Percentiles rank a stretch among this genome's conserved stretches.
phyloP scores from a whole-genome alignment of 2,888 invertebrate genomes.

The Xanthorhoe designata region DNA sequence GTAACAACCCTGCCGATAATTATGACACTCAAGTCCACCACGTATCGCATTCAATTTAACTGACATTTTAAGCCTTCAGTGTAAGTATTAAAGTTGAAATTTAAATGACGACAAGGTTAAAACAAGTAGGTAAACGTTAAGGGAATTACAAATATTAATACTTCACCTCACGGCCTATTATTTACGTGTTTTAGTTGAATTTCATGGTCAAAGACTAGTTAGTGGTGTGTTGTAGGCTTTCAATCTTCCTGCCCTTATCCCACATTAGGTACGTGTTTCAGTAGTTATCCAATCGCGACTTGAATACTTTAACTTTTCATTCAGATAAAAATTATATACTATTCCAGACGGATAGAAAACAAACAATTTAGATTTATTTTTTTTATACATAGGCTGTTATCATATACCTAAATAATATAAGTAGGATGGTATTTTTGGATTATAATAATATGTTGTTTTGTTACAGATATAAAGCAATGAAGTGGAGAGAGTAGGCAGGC shows the following conservation, averaged over 20 bases:
- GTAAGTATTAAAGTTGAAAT: conserved; percentile 30
- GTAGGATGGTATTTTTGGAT: no score
- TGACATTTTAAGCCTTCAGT: conserved; percentile 25
- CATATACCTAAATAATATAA: no score
- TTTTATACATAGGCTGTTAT: no score
- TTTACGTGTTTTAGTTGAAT: conserved; percentile 30
- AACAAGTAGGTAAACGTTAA: conserved; percentile 14
- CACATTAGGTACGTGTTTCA: no score
- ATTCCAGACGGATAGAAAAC: no score
- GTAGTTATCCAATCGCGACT: no score
- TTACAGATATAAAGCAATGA: conserved; percentile 61
- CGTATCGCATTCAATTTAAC: conserved; percentile 18
- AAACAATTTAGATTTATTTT: no score
- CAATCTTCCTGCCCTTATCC: no score
- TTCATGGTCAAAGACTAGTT: conserved; percentile 20
- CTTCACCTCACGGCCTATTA: conserved; percentile 31
- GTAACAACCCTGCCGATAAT: conserved; percentile 35
- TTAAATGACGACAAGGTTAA: conserved; percentile 13
- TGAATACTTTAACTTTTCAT: no score
- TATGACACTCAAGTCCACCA: conserved; percentile 30
- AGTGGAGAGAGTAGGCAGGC: conserved; percentile 60
- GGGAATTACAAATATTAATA: conserved; percentile 38
- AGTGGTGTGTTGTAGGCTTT: neutral
- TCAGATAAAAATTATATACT: no score
- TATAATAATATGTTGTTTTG: no score